Base-by-base conservation (phyloP, 2,113 vertebrate species). In the Clupea harengus region DNA sequence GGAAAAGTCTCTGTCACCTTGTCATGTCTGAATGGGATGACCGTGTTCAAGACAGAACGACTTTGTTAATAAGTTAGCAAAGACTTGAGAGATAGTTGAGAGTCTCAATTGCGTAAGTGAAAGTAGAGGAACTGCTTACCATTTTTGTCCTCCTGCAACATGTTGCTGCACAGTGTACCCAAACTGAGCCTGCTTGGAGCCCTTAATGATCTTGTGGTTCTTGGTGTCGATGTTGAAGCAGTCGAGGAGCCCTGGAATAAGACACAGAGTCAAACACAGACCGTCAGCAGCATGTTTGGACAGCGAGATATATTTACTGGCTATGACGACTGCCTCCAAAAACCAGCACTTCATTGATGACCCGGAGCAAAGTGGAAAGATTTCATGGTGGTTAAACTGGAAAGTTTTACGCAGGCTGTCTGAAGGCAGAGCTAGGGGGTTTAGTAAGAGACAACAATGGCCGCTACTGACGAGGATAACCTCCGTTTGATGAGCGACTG, bases 141-240 rank as follows among this genome's bases (percentile, higher is more conserved):
- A 99, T 91, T 98, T 99, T 89, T 97, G 96, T 25, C 96, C 97
- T 0, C 94, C 93, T 0, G 97, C 96, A 75, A 96, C 93, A 6
- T 99, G 98, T 91, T 99, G 98, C 91, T 98, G 97, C 83, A 99
- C 97, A 0, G 98, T 99, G 95, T 99, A 99, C 85, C 98, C 98
- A 67, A 99, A 99, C 90, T 97, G 99, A 0, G 97, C 94, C 1
- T 96, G 95, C 90, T 94, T 95, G 0, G 98, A 96, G 64, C 98
- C 98, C 1, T 94, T 82, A 82, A 99, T 97, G 92, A 99, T 92
- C 57, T 93, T 94, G 47, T 95, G 95, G 67, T 90, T 95, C 91
- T 92, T 96, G 82, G 95, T 97, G 94, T 99, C 97, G 2, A 99
- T 94, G 88, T 98, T 99, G 94, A 98, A 99, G 91, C 96, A 90